A percentile compares a stretch with the other conserved stretches of the same genome.
Evolutionary conservation across 2,113 vertebrate genomes (phyloP).

Genomic region (Forbesichthys agassizii): DNA sequence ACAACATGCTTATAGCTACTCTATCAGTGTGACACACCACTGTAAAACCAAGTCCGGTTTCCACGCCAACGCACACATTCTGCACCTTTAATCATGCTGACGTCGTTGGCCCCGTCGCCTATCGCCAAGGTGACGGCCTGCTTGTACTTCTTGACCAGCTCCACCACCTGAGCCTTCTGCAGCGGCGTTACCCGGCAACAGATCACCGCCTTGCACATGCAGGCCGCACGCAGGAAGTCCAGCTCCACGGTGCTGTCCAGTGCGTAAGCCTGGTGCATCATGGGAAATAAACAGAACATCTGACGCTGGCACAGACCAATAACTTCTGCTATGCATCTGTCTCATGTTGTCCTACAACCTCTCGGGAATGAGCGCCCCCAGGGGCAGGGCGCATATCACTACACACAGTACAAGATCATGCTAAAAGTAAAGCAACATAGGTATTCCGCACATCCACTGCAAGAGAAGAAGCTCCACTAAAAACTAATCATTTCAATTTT

Average conservation of each 20-base stretch:
- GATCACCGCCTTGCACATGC: conserved; percentile 91
- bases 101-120: conserved; percentile 92
- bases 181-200: conserved; percentile 94
- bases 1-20: neutral
- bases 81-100: conserved; percentile 97
- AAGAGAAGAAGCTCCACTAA: no score
- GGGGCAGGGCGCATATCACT: no score
- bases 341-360: no score
- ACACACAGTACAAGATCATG: no score
- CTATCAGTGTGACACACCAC: neutral
- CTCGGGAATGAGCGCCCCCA: no score
- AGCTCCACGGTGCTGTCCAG: conserved; percentile 85
- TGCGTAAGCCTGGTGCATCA: conserved; percentile 80
- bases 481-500: no score
- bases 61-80: neutral
- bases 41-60: neutral
- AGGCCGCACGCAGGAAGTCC: conserved; percentile 86
- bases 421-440: no score
- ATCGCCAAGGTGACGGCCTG: conserved; percentile 90
- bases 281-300: no score
- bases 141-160: conserved; percentile 94
- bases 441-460: no score
- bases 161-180: conserved; percentile 96
- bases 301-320: no score
- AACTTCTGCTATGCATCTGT: no score